These are phyloP conservation scores for Willowsia nigromaculata DNA, from an alignment of 2,888 invertebrate species.

Conservation along the genomic window DNA sequence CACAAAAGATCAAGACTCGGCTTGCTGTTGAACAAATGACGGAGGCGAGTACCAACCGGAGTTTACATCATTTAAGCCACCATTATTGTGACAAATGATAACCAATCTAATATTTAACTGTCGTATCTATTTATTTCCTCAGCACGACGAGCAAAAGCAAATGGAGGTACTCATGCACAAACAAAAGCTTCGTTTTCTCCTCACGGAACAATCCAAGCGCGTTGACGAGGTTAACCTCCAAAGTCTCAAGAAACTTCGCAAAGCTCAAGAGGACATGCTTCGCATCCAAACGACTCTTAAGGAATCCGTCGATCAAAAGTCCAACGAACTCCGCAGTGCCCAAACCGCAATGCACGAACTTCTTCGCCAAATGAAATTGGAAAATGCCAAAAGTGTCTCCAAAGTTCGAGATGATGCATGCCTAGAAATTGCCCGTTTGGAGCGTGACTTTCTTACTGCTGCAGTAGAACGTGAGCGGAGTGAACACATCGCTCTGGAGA, in stretches of 20 bases:
- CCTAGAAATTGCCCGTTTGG: constrained; percentile 85
- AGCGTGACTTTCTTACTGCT: constrained; percentile 86
- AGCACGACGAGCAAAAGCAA: constrained; percentile 92
- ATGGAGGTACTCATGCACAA: constrained; percentile 92
- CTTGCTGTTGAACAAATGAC: constrained; percentile 78
- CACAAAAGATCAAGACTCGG: constrained; percentile 88
- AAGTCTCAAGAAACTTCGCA: constrained; percentile 74
- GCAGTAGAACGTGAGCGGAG: constrained; percentile 82
- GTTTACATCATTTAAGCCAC: background rate
- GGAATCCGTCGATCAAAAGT: constrained; percentile 67
- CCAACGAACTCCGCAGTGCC: constrained; percentile 65
- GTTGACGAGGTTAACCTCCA: constrained; percentile 73
- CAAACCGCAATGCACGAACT: constrained; percentile 71
- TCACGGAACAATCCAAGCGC: constrained; percentile 75
- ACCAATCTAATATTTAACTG: background rate
- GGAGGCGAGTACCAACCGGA: constrained; percentile 64
- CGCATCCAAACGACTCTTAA: constrained; percentile 67
- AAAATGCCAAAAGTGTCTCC: constrained; percentile 83
- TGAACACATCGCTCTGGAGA: constrained; percentile 79
- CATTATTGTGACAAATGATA: too few relatives aligned
- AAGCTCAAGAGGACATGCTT: constrained; percentile 74
- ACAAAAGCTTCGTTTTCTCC: constrained; percentile 84
- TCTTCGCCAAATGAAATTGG: constrained; percentile 79
- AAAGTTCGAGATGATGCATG: constrained; percentile 85
- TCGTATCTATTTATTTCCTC: too few relatives aligned